phyloP scores from a whole-genome alignment of 2,888 invertebrate genomes.

The Esperia sulphurella region DNA sequence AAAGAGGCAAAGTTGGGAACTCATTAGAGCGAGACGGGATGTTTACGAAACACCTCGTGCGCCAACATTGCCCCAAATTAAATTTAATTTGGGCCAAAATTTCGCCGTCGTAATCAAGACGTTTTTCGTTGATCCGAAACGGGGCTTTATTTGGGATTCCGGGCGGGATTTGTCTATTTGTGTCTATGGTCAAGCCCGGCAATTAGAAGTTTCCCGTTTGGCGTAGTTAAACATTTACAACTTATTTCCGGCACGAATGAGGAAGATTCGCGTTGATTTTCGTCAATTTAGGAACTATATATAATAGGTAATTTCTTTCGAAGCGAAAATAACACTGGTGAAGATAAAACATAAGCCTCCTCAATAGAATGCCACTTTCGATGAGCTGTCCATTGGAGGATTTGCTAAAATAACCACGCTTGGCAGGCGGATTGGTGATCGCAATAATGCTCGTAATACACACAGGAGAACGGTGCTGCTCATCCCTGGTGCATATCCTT shows the following conservation, averaged over 20 bases:
- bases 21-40: constrained; percentile 57
- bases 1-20: constrained; percentile 60
- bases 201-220: constrained; percentile 18
- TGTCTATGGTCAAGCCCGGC: constrained; percentile 26
- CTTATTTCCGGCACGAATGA: constrained; percentile 10
- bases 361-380: too few relatives aligned
- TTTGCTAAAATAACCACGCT: too few relatives aligned
- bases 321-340: too few relatives aligned
- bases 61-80: constrained; percentile 32
- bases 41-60: constrained; percentile 54
- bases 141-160: constrained; percentile 24
- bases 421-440: too few relatives aligned
- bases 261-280: constrained; percentile 14
- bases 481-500: too few relatives aligned
- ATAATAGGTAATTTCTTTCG: too few relatives aligned
- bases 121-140: constrained; percentile 7
- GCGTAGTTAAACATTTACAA: neutral
- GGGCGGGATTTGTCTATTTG: constrained; percentile 20
- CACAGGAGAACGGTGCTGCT: too few relatives aligned
- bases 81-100: constrained; percentile 10
- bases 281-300: constrained; percentile 16
- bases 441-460: too few relatives aligned
- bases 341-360: too few relatives aligned
- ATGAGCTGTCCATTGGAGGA: too few relatives aligned
- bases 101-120: constrained; percentile 7